These are phyloP conservation scores for Malurus leucopterus DNA, from an alignment of 2,797 vertebrate genomes.

Conservation along the genomic window DNA sequence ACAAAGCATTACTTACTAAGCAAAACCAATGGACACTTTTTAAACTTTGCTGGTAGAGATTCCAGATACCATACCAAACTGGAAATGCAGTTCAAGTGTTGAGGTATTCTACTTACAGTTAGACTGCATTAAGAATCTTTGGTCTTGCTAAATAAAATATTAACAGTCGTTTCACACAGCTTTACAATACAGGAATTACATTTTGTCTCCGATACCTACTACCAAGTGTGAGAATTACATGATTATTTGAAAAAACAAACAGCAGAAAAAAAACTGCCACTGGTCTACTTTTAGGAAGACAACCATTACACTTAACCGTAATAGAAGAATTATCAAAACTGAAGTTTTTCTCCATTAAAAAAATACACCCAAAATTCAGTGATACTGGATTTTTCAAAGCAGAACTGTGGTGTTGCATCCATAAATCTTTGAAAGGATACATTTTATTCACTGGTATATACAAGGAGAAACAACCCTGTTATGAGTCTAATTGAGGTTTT, in stretches of 20 bases:
- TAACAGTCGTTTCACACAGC: background rate
- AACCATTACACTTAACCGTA: background rate
- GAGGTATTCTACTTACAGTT: background rate
- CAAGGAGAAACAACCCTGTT: background rate
- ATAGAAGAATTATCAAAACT: background rate
- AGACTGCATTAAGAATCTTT: background rate
- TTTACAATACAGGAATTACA: background rate
- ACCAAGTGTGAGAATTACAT: background rate
- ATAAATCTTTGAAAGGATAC: background rate
- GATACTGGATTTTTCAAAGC: background rate
- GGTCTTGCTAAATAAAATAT: background rate
- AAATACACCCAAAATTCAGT: background rate
- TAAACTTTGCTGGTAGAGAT: background rate
- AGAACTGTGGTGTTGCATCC: background rate
- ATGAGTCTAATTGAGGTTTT: rapidly evolving
- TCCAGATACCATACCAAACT: background rate
- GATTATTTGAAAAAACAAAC: background rate
- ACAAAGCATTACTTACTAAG: background rate
- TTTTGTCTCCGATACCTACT: background rate
- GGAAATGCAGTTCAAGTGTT: background rate
- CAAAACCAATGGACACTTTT: background rate
- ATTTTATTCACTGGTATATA: background rate
- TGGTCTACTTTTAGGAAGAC: background rate
- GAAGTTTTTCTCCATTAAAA: background rate
- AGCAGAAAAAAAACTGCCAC: background rate